Conservation (phyloP, 1,140 invertebrate species). For the Conopomorpha cramerella region DNA sequence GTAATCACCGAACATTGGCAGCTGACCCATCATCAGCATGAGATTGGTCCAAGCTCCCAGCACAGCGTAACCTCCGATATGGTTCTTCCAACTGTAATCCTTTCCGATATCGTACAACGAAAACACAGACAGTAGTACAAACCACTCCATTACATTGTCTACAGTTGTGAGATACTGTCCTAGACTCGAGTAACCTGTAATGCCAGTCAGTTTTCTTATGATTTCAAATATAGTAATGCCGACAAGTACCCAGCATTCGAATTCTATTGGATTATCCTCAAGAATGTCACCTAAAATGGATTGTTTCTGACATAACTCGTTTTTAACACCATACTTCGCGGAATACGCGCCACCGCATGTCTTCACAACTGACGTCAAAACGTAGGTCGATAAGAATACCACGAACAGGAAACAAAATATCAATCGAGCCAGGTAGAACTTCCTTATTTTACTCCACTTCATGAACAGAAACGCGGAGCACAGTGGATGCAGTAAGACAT, state of each 20-base stretch:
- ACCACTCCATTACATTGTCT: constrained; percentile 65
- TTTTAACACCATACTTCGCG: constrained; percentile 37
- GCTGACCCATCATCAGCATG: constrained; percentile 68
- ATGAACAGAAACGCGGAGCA: constrained; percentile 67
- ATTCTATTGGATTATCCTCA: constrained; percentile 55
- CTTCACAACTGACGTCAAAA: constrained; percentile 60
- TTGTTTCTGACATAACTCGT: constrained; percentile 58
- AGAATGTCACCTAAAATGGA: constrained; percentile 55
- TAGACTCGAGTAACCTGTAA: constrained; percentile 62
- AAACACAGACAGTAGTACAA: constrained; percentile 64
- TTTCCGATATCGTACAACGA: constrained; percentile 44
- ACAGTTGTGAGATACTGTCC: constrained; percentile 66
- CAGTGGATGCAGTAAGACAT: constrained; percentile 66
- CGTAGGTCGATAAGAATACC: constrained; percentile 63
- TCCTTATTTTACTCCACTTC: constrained; percentile 70
- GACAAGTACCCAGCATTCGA: constrained; percentile 61
- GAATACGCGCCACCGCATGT: constrained; percentile 40
- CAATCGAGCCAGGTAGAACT: constrained; percentile 66
- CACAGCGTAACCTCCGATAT: constrained; percentile 67
- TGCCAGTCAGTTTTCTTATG: constrained; percentile 62
- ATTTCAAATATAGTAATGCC: constrained; percentile 62
- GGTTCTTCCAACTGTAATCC: constrained; percentile 66
- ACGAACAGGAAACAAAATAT: constrained; percentile 66
- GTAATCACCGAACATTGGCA: constrained; percentile 69
- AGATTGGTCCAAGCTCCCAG: constrained; percentile 68